Percentiles rank a stretch among this genome's conserved stretches.
Evolutionary conservation across 2,113 vertebrate species (phyloP).

Genomic region (Burhinus bistriatus): DNA sequence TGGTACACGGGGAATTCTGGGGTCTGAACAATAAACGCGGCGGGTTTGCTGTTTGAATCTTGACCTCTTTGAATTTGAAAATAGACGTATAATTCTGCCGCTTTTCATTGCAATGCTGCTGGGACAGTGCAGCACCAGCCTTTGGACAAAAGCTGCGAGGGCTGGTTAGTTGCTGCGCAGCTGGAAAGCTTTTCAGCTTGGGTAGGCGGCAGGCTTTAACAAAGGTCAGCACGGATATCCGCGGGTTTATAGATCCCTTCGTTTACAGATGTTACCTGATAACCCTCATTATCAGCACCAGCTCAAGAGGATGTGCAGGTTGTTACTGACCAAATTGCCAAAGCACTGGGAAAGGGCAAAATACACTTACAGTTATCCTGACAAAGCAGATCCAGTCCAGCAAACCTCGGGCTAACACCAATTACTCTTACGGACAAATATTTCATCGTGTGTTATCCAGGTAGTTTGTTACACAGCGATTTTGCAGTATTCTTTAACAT

Average conservation of each 20-base stretch:
- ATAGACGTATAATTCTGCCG: background rate
- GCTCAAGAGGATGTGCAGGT: background rate
- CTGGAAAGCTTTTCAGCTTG: background rate
- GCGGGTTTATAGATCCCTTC: background rate
- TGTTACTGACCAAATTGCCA: background rate
- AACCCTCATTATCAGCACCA: background rate
- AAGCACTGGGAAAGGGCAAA: background rate
- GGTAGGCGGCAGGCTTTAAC: background rate
- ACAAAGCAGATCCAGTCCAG: background rate
- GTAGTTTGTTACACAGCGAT: background rate
- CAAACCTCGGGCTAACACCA: background rate
- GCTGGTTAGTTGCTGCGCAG: background rate
- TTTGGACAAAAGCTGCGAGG: background rate
- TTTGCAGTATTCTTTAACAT: background rate
- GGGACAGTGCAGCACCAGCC: background rate
- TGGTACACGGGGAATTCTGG: background rate
- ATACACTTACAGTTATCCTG: background rate
- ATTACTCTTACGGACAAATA: accelerated
- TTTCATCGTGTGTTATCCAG: background rate
- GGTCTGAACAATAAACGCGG: background rate
- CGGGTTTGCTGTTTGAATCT: background rate
- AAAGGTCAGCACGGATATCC: background rate
- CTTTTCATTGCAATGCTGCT: background rate
- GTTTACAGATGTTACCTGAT: background rate
- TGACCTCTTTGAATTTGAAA: background rate